These are phyloP conservation scores for Eristalis intricaria DNA, from an alignment of 2,888 invertebrate genomes.

Conservation along the genomic window DNA sequence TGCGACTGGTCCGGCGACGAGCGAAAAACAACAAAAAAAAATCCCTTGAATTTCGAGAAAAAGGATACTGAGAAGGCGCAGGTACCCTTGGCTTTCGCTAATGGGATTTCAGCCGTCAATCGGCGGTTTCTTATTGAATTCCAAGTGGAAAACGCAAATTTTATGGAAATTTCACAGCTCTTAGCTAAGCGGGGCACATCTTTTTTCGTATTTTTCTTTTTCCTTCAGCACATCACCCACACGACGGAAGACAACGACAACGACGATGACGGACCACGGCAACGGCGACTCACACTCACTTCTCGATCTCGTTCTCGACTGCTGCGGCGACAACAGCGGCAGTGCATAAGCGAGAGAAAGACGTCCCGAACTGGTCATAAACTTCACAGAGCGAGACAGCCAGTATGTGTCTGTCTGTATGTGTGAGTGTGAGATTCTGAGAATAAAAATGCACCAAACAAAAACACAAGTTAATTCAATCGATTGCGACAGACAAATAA, in stretches of 20 bases:
- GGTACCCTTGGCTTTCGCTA: neutral
- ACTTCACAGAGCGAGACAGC: constrained; percentile 17
- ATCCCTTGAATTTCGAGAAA: constrained; percentile 38
- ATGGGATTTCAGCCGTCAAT: neutral
- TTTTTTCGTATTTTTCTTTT: constrained; percentile 18
- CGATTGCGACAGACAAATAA: neutral
- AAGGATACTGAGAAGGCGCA: constrained; percentile 15
- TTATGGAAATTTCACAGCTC: neutral
- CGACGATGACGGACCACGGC: constrained; percentile 12
- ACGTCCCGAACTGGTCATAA: neutral
- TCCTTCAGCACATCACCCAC: constrained; percentile 46
- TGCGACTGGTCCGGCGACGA: neutral
- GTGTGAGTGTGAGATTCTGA: neutral
- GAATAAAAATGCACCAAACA: constrained; percentile 65
- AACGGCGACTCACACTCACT: constrained; percentile 35
- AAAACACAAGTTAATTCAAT: constrained; percentile 54
- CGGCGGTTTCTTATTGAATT: neutral
- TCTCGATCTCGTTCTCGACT: constrained; percentile 63
- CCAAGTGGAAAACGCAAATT: neutral
- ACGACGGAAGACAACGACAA: constrained; percentile 19
- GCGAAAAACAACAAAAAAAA: constrained; percentile 9
- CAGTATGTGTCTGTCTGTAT: neutral
- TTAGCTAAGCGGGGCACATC: neutral
- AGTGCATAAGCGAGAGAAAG: constrained; percentile 53
- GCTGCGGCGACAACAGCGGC: constrained; percentile 13